Base-by-base conservation (phyloP, 2,113 vertebrate genomes). In the Telmatochromis sp. region DNA sequence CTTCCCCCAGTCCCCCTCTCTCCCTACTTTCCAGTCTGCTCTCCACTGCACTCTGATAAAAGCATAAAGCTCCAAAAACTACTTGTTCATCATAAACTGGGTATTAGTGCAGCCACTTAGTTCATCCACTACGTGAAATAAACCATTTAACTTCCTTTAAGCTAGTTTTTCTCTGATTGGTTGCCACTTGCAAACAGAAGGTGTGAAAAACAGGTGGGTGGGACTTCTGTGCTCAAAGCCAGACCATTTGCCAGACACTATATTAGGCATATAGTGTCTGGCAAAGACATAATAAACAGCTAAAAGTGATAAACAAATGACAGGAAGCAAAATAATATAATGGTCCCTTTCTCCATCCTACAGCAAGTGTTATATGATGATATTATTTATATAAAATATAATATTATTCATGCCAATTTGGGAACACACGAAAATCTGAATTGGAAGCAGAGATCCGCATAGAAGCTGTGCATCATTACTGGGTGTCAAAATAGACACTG, bases 401-500 rank as follows among this genome's bases (percentile, higher is more conserved):
- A 26, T 45, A 31, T 37, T 23, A 54, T 81, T 57, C 58, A 53
- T 5, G 37, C 7, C 13, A 42, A 19, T 65, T 65, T n/a, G 19
- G 35, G 73, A 28, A 81, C 26, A 49, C 54, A 26, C 1, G 2
- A n/a, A 37, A 47, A 31, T 10, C 31, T 28, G 17, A 83, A 81
- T 14, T 40, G 15, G 75, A 26, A 1, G 19, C 17, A 23, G 85
- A 54, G 35, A 15, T n/a, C 5, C 14, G 49, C 40, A 86, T 33
- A 9, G 91, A 89, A 23, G 55, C 58, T 58, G 55, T 23, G 80
- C 55, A 91, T 89, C 85, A 89, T 83, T 57, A 81, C 23, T 40
- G 47, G 91, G 81, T 83, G 54, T 91, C 35, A 91, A 85, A 92
- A 85, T n/a, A 89, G 86, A 83, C 33, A 15, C 9, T 33, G 80